Evolutionary conservation across 1,140 invertebrate genomes (phyloP), one percentile per base, ranked within the genome.

Genomic region (Drosophila tsacasi): DNA sequence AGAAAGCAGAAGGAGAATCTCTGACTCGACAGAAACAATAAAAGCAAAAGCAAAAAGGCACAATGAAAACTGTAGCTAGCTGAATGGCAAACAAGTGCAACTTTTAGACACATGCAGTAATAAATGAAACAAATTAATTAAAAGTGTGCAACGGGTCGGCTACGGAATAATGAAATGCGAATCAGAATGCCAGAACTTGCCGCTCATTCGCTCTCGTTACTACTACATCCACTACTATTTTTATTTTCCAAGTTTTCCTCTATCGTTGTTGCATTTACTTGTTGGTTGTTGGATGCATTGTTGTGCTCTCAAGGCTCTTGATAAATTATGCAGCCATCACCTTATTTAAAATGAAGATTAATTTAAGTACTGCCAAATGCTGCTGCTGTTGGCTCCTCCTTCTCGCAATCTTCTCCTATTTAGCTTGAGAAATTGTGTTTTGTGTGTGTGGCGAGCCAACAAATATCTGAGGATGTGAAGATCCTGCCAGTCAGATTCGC

Each of bases 101-200:
- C 67, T 68, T 68, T 64, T 55, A 74, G 57, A 75, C 68, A 75
- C 68, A 74, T 64, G 39, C 69, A 39, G 54, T 67, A 58, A 67
- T 67, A 79, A 83, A 82, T 76, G 79, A 67, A 87, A 87, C 84
- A 87, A 89, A 87, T 89, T 84, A 87, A 87, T 87, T 89, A 84
- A 87, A 87, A 78, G 54, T 87, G 84, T 63, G 76, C 75, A 79
- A 79, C 59, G 76, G 75, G 76, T 78, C 75, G 75, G 75, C 61
- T 71, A 73, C 62, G 76, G 35, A 89, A 89, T 75, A 87, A 87
- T 83, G 81, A 66, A 86, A 80, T 68, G 52, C 23, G 67, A 85
- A 67, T 76, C 32, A 42, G 35, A 69, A 63, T 58, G 40, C 30
- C 69, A 74, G 8, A 81, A 67, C 61, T 72, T 71, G 35, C 30